phyloP scores from a whole-genome alignment of 2,113 vertebrate species.

The Echinops telfairi region DNA sequence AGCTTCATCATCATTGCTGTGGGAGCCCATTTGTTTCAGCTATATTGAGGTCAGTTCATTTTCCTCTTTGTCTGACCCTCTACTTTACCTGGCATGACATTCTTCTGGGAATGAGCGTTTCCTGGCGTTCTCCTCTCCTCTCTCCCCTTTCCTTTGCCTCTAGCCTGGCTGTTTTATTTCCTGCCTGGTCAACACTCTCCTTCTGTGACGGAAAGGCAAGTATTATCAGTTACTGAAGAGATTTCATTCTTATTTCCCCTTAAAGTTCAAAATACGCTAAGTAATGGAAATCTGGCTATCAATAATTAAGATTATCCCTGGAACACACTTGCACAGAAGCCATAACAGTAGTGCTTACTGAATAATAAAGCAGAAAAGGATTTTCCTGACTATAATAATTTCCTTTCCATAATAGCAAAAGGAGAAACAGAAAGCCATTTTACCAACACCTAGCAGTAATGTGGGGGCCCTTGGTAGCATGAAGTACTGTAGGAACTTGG shows the following conservation, averaged over 20 bases:
- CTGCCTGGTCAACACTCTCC: background rate
- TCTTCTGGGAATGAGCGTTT: no score
- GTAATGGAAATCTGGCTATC: conserved; percentile 70
- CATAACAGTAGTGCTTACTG: conserved; percentile 56
- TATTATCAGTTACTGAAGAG: conserved; percentile 55
- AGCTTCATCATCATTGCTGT: no score
- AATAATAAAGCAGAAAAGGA: conserved; percentile 74
- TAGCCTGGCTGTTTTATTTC: background rate
- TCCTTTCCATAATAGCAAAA: conserved; percentile 47
- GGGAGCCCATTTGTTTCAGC: no score
- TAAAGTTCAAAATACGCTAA: conserved; percentile 72
- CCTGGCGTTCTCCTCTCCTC: background rate
- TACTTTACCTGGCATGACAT: no score
- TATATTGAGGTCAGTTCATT: no score
- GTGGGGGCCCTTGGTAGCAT: background rate
- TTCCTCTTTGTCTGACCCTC: no score
- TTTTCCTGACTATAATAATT: conserved; percentile 57
- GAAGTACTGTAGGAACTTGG: conserved; percentile 45
- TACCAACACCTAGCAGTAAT: conserved; percentile 52
- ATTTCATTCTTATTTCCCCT: conserved; percentile 53
- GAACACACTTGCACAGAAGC: conserved; percentile 60
- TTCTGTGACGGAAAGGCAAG: background rate
- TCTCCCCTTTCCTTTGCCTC: background rate
- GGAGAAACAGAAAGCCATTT: conserved; percentile 54
- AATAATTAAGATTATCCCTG: conserved; percentile 77